A percentile compares a stretch with the other conserved stretches of the same genome.
phyloP scores from a whole-genome alignment of 2,888 invertebrate species.

The Tipula vernalis region DNA sequence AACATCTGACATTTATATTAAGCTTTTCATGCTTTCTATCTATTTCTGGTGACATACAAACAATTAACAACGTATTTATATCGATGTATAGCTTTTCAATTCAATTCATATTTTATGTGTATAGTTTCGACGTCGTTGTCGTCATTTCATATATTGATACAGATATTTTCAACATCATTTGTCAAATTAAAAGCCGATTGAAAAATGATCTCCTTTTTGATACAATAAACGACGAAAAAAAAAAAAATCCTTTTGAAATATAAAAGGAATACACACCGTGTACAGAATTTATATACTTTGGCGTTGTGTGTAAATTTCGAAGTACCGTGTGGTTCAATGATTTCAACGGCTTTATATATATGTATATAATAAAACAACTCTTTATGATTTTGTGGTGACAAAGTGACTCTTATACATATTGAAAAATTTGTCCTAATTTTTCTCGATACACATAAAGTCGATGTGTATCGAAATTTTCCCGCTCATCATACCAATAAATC shows the following conservation, averaged over 20 bases:
- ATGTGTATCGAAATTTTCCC: not conserved
- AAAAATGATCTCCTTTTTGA: not conserved
- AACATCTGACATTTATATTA: not conserved
- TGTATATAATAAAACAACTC: not conserved
- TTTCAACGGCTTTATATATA: not conserved
- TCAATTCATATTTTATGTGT: not conserved
- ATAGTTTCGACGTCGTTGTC: not conserved
- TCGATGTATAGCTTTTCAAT: not conserved
- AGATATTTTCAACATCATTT: not conserved
- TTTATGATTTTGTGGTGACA: not conserved
- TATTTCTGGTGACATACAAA: not conserved
- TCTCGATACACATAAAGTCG: not conserved
- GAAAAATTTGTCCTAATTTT: not conserved
- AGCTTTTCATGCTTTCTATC: not conserved
- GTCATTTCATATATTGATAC: not conserved
- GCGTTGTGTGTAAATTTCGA: not conserved
- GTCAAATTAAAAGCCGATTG: conserved; percentile 4
- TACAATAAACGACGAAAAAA: not conserved
- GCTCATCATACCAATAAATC: not conserved
- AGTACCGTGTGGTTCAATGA: not conserved
- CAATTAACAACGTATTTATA: not conserved
- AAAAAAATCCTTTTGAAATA: not conserved
- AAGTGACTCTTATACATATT: not conserved
- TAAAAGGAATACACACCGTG: not conserved
- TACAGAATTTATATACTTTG: not conserved